Percentiles rank a stretch among this genome's conserved stretches.
phyloP scores from a whole-genome alignment of 1,140 invertebrate species.

The Cydia pomonella region DNA sequence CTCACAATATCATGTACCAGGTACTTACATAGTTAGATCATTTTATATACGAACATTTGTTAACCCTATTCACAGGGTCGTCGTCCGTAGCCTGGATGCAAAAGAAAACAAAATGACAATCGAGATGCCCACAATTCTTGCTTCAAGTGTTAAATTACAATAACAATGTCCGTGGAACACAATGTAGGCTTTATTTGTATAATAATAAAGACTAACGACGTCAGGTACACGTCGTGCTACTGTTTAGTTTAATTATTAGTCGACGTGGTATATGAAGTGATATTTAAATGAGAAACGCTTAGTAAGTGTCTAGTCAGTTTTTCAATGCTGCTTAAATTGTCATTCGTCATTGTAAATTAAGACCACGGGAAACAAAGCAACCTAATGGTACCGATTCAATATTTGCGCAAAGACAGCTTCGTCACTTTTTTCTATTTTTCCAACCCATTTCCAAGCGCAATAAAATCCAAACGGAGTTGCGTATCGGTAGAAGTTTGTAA shows the following conservation, averaged over 20 bases:
- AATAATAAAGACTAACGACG: conserved; percentile 47
- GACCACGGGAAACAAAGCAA: neutral
- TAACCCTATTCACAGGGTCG: conserved; percentile 50
- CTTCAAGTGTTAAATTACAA: conserved; percentile 70
- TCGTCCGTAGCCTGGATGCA: conserved; percentile 58
- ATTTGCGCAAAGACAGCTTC: neutral
- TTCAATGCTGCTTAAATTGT: neutral
- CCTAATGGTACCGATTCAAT: neutral
- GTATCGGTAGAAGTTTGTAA: too few relatives aligned
- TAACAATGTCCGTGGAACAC: conserved; percentile 57
- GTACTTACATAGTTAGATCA: neutral
- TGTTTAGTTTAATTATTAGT: conserved; percentile 61
- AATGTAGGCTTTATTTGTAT: conserved; percentile 50
- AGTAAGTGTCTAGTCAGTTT: conserved; percentile 16
- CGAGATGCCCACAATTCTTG: conserved; percentile 66
- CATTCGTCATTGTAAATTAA: conserved; percentile 8
- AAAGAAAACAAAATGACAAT: conserved; percentile 77
- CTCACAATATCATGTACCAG: neutral
- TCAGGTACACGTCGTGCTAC: conserved; percentile 41
- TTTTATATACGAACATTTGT: neutral
- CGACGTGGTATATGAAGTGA: conserved; percentile 23
- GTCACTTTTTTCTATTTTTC: too few relatives aligned
- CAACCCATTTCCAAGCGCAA: too few relatives aligned
- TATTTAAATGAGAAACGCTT: conserved; percentile 21
- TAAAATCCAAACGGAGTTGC: too few relatives aligned